Evolutionary conservation across 2,797 vertebrate species (phyloP).

Genomic region (Chelon auratus): DNA sequence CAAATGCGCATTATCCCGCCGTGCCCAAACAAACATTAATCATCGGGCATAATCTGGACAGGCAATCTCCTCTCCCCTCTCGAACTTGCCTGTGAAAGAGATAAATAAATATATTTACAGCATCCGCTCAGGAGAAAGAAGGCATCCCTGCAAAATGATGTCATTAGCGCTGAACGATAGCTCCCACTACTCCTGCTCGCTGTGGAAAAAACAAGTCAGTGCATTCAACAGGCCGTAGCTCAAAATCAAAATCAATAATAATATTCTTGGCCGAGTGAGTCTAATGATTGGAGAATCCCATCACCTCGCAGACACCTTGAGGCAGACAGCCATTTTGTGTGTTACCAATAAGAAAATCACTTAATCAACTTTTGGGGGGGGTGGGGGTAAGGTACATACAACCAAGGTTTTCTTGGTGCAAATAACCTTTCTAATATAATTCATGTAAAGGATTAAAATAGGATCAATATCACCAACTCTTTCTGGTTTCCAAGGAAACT

Average conservation of each 20-base stretch:
- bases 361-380: slow-evolving; percentile 44
- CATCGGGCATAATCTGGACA: slow-evolving; percentile 73
- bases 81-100: slow-evolving; percentile 55
- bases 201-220: slow-evolving; percentile 58
- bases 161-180: slow-evolving; percentile 73
- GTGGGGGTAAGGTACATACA: not conserved
- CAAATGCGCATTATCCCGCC: slow-evolving; percentile 64
- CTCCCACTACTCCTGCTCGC: slow-evolving; percentile 69
- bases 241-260: slow-evolving; percentile 80
- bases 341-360: slow-evolving; percentile 45
- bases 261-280: slow-evolving; percentile 73
- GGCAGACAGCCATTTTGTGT: slow-evolving; percentile 34
- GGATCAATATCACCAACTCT: not conserved
- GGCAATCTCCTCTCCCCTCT: slow-evolving; percentile 74
- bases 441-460: slow-evolving; percentile 12
- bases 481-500: slow-evolving; percentile 18
- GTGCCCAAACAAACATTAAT: slow-evolving; percentile 76
- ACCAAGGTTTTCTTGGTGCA: not conserved
- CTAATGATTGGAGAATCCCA: slow-evolving; percentile 67
- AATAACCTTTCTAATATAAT: slow-evolving; percentile 7
- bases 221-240: slow-evolving; percentile 67
- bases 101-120: slow-evolving; percentile 76
- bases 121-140: slow-evolving; percentile 43
- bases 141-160: slow-evolving; percentile 70
- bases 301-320: slow-evolving; percentile 54